Evolutionary conservation across 2,888 invertebrate genomes (phyloP).

Genomic region (Baronia brevicornis): DNA sequence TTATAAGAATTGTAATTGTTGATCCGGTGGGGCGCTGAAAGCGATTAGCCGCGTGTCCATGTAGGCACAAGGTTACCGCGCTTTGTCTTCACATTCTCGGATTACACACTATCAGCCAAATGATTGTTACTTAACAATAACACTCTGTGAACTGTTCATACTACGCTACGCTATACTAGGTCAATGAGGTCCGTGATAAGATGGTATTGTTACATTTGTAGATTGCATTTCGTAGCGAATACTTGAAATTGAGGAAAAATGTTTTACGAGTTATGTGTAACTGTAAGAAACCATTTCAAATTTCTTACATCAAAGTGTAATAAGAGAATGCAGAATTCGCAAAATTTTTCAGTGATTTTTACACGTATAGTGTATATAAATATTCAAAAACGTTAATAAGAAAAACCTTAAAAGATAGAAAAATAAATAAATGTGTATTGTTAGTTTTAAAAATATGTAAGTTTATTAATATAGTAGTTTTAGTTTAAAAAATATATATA

Average conservation of each 20-base stretch:
- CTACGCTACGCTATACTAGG: conserved; percentile 43
- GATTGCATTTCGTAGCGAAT: conserved; percentile 10
- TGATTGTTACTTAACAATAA: conserved; percentile 60
- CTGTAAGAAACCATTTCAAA: no score
- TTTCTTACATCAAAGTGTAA: no score
- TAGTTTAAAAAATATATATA: no score
- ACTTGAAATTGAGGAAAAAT: conserved; percentile 8
- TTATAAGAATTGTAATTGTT: conserved; percentile 60
- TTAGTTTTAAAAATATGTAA: no score
- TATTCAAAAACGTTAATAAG: no score
- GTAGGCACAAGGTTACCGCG: conserved; percentile 48
- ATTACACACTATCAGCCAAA: conserved; percentile 49
- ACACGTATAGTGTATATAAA: no score
- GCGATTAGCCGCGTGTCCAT: conserved; percentile 38
- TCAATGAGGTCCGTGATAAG: conserved; percentile 42
- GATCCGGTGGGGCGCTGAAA: conserved; percentile 60
- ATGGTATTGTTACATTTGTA: conserved; percentile 30
- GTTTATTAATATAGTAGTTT: no score
- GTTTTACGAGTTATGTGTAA: conserved; percentile 1
- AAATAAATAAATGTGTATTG: no score
- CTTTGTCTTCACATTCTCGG: conserved; percentile 66
- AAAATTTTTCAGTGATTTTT: no score
- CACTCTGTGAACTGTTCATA: conserved; percentile 52
- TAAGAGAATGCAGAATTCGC: no score
- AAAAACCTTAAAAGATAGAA: no score